A percentile compares a stretch with the other conserved stretches of the same genome.
Conservation (phyloP, 1,140 invertebrate genomes). For the Pseudomyrmex sp. region DNA sequence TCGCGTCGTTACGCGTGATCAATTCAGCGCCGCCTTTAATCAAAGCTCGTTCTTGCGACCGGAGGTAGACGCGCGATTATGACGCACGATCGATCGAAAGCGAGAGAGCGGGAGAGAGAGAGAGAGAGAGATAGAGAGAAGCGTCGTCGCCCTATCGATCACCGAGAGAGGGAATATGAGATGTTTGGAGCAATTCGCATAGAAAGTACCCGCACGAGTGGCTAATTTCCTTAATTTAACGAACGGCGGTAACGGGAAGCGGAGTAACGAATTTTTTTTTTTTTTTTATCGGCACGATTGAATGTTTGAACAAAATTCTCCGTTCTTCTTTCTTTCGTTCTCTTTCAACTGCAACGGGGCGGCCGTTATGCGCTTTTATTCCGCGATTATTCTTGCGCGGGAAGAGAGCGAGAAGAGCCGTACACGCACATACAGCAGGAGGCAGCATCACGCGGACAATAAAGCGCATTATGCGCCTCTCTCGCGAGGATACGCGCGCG, state of each 20-base stretch:
- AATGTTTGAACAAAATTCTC: slow-evolving; percentile 25
- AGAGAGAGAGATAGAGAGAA: too few relatives aligned
- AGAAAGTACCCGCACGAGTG: slow-evolving; percentile 1
- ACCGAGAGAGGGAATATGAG: background rate
- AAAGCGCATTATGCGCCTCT: slow-evolving; percentile 56
- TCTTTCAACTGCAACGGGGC: background rate
- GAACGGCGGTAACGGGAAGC: background rate
- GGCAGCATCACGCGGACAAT: slow-evolving; percentile 38
- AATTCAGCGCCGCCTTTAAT: slow-evolving; percentile 66
- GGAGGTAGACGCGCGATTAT: background rate
- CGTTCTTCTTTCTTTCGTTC: background rate
- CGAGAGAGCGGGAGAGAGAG: too few relatives aligned
- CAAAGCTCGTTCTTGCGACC: slow-evolving; percentile 22
- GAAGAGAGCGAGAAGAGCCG: background rate
- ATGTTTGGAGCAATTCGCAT: background rate
- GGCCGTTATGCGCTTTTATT: slow-evolving; percentile 26
- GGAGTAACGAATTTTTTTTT: slow-evolving; percentile 6
- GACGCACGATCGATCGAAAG: slow-evolving; percentile 34
- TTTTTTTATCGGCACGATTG: background rate
- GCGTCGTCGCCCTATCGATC: slow-evolving; percentile 3
- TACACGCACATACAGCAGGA: background rate
- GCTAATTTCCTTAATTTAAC: slow-evolving; percentile 31
- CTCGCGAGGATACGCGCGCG: slow-evolving; percentile 14
- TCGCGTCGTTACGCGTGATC: slow-evolving; percentile 65
- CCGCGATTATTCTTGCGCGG: slow-evolving; percentile 34